Evolutionary conservation across 2,888 invertebrate genomes (phyloP).

Genomic region (Parelbella ahira): DNA sequence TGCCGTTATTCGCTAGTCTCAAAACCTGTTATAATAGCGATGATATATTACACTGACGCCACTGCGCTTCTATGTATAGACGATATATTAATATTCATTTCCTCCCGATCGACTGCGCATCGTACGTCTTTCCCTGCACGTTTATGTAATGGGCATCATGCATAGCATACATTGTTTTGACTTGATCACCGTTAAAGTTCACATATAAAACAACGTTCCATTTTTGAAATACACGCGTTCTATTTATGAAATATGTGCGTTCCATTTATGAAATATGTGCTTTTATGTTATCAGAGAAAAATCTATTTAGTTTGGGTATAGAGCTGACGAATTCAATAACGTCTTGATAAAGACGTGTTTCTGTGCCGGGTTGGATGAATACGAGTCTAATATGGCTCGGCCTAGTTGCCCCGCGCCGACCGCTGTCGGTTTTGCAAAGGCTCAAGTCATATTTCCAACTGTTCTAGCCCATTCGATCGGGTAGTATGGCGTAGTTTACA

Average conservation of each 20-base stretch:
- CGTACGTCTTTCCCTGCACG: slow-evolving; percentile 9
- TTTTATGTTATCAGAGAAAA: no score
- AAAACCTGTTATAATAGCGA: slow-evolving; percentile 6
- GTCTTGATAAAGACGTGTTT: slow-evolving; percentile 68
- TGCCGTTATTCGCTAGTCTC: no score
- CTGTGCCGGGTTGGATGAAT: slow-evolving; percentile 56
- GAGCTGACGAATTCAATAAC: slow-evolving; percentile 65
- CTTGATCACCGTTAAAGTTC: no score
- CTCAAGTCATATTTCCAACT: slow-evolving; percentile 58
- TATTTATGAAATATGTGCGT: no score
- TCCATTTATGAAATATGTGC: no score
- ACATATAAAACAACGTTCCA: no score
- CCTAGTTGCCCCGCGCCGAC: slow-evolving; percentile 54
- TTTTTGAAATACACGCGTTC: no score
- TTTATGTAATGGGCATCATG: slow-evolving; percentile 5
- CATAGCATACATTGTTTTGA: no score
- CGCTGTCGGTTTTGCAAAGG: slow-evolving; percentile 63
- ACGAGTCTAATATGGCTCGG: slow-evolving; percentile 57
- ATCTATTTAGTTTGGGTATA: slow-evolving; percentile 32
- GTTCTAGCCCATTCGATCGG: slow-evolving; percentile 60
- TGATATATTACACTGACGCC: slow-evolving; percentile 20
- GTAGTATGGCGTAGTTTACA: slow-evolving; percentile 64
- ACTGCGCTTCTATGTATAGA: slow-evolving; percentile 10
- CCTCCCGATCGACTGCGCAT: slow-evolving; percentile 6
- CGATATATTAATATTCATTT: slow-evolving; percentile 15